These are phyloP conservation scores for Dolomedes plantarius DNA, from an alignment of 2,888 invertebrate species.

Conservation along the genomic window DNA sequence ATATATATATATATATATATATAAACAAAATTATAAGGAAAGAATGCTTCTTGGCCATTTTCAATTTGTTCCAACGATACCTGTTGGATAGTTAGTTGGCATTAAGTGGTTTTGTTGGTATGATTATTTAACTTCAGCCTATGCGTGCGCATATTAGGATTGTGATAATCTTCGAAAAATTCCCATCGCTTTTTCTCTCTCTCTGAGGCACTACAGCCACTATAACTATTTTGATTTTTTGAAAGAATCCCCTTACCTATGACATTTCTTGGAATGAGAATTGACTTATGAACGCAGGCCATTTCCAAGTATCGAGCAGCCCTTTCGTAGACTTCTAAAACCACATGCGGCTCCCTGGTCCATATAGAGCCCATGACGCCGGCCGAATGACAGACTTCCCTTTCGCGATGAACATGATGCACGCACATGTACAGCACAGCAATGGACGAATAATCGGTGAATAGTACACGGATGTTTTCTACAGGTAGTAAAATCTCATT, in stretches of 20 bases:
- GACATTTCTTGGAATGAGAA: slow-evolving; percentile 33
- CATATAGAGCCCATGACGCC: slow-evolving; percentile 59
- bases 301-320: slow-evolving; percentile 45
- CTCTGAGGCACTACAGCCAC: no score
- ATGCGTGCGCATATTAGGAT: no score
- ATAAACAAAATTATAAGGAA: no score
- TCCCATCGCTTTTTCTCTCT: no score
- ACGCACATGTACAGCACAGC: slow-evolving; percentile 56
- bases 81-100: no score
- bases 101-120: no score
- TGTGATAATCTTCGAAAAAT: no score
- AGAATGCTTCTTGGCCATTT: no score
- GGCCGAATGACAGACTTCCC: slow-evolving; percentile 46
- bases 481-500: neutral
- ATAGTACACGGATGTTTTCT: slow-evolving; percentile 57
- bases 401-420: slow-evolving; percentile 37
- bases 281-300: slow-evolving; percentile 55
- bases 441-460: slow-evolving; percentile 49
- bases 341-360: slow-evolving; percentile 60
- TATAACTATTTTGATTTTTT: no score
- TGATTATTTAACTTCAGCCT: no score
- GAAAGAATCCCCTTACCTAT: slow-evolving; percentile 50
- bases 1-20: no score
- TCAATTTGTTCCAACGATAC: no score
- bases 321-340: slow-evolving; percentile 45